Evolutionary conservation across 1,140 invertebrate species (phyloP), one percentile per base, ranked within the genome.

Genomic region (Plutomurus gul): DNA sequence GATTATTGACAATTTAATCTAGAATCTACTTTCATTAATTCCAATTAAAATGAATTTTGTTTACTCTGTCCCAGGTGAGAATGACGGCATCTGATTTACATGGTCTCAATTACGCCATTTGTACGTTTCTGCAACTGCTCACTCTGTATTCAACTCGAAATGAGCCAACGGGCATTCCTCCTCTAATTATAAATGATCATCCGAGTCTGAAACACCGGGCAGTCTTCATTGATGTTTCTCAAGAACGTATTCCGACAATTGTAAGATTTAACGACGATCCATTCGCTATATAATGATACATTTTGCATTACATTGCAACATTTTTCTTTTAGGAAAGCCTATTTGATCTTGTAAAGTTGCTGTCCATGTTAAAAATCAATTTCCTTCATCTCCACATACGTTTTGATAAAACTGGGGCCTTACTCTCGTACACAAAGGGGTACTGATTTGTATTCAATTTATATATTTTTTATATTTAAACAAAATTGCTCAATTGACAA

Each of bases 301-400:
- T 40, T 39, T 10, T 49, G 5, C 46, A 25, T 65, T 39, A 22
- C 6, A 46, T 49, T 76, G 18, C 71, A 36, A 36, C 43, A 70
- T 72, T 60, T 70, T 27, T 70, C 16, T 60, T 74, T 84, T 80
- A 89, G 87, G 89, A 91, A 79, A 89, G 89, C 79, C 84, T 91
- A 33, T 87, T 90, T 76, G 88, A 91, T 72, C 88, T 88, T 18
- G 88, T 92, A 16, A 89, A 89, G 78, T 85, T 88, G 18, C 87
- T 90, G 84, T 89, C 90, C 1, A 88, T 88, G 0, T 86, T 92
- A n/a, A 92, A 92, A 85, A 86, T 91, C 22, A 91, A 90, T 78
- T 89, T 90, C 82, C 65, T 90, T 8, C 89, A 90, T 84, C 84
- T 90, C 4, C 89, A 90, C 47, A 87, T 88, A n/a, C 85, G 89